Conservation (phyloP, 2,113 vertebrate species). For the Carollia perspicillata region DNA sequence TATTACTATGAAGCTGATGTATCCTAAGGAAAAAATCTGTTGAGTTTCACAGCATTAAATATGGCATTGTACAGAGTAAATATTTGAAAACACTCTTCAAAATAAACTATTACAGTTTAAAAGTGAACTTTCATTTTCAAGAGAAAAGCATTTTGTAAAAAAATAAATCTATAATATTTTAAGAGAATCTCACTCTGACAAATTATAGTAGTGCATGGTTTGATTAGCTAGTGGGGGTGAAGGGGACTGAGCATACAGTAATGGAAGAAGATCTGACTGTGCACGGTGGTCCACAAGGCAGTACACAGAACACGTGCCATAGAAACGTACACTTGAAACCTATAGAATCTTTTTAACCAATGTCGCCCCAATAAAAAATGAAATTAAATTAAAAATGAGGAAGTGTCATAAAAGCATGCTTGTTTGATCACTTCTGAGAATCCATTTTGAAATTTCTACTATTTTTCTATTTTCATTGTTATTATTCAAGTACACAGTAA, state of each 20-base stretch:
- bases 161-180: background rate
- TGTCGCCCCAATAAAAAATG: background rate
- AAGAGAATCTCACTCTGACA: background rate
- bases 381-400: slow-evolving; percentile 95
- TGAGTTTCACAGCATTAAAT: background rate
- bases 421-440: slow-evolving; percentile 93
- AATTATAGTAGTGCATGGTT: background rate
- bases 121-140: background rate
- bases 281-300: too few species aligned
- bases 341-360: too few species aligned
- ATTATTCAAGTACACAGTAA: slow-evolving; percentile 79
- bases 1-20: background rate
- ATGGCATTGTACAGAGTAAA: background rate
- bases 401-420: slow-evolving; percentile 93
- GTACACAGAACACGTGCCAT: too few species aligned
- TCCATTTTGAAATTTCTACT: slow-evolving; percentile 82
- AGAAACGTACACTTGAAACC: too few species aligned
- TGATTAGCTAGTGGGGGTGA: background rate
- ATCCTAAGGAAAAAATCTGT: background rate
- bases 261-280: too few species aligned
- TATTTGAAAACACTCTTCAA: background rate
- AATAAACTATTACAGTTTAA: background rate
- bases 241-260: background rate
- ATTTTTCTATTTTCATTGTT: slow-evolving; percentile 82
- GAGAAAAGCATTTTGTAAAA: background rate